Percentiles rank a stretch among this genome's conserved stretches.
These are phyloP conservation scores for Sminthurides bifidus DNA, from an alignment of 1,140 invertebrate genomes.

Conservation along the genomic window DNA sequence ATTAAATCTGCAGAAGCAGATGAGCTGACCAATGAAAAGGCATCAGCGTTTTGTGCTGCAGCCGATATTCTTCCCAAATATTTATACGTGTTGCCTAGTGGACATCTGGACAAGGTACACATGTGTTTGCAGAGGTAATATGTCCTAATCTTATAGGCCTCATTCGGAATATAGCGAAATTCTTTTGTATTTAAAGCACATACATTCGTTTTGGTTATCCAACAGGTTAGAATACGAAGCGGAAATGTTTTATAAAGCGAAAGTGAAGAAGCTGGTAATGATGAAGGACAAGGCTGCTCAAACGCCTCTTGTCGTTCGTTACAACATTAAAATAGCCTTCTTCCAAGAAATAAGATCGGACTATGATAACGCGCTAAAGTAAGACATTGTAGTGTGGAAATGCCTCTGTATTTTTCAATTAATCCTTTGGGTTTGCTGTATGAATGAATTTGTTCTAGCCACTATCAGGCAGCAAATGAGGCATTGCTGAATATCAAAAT, in stretches of 20 bases:
- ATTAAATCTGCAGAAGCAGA: conserved; percentile 67
- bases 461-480: conserved; percentile 82
- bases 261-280: conserved; percentile 72
- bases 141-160: conserved; percentile 3
- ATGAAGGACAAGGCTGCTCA: conserved; percentile 69
- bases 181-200: background rate
- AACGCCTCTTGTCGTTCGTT: conserved; percentile 81
- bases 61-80: conserved; percentile 86
- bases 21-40: conserved; percentile 70
- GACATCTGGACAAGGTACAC: conserved; percentile 24
- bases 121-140: conserved; percentile 24
- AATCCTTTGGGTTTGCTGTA: conserved; percentile 35
- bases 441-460: no score
- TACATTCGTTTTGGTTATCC: conserved; percentile 38
- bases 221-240: conserved; percentile 92
- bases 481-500: conserved; percentile 42
- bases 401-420: background rate
- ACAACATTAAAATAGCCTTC: conserved; percentile 97
- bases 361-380: conserved; percentile 53
- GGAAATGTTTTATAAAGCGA: conserved; percentile 80
- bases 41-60: conserved; percentile 70
- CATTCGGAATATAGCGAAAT: background rate
- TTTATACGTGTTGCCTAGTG: conserved; percentile 68
- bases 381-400: background rate
- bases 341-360: conserved; percentile 88